A percentile compares a stretch with the other conserved stretches of the same genome.
These are phyloP conservation scores for Phorcus lineatus DNA, from an alignment of 2,888 invertebrate species.

Conservation along the genomic window DNA sequence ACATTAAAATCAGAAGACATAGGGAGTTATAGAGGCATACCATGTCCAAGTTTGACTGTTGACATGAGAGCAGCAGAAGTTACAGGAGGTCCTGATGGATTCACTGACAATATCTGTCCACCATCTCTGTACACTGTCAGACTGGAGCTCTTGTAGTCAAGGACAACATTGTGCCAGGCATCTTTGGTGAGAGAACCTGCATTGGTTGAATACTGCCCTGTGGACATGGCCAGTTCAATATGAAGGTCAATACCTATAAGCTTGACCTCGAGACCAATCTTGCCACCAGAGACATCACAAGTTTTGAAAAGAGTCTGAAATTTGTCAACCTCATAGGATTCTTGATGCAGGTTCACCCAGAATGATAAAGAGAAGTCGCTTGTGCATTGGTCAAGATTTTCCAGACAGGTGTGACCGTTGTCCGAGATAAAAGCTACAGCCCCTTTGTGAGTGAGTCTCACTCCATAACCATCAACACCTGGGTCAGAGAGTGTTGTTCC, in stretches of 20 bases:
- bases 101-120: not conserved
- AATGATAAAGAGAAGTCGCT: not conserved
- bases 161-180: not conserved
- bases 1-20: too few relatives aligned
- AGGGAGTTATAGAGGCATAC: not conserved
- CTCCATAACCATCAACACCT: not conserved
- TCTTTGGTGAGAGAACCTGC: not conserved
- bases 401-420: not conserved
- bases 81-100: not conserved
- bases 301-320: not conserved
- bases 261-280: not conserved
- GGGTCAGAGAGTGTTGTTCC: not conserved
- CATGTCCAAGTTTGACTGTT: not conserved
- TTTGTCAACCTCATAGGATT: not conserved
- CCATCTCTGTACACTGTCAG: not conserved
- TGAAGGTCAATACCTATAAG: not conserved
- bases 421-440: not conserved
- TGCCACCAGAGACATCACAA: slow-evolving; percentile 3
- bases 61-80: not conserved
- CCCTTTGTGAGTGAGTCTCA: not conserved
- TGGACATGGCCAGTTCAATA: not conserved
- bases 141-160: not conserved
- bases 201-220: not conserved
- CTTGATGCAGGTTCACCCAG: not conserved
- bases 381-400: not conserved